phyloP scores from a whole-genome alignment of 2,888 invertebrate genomes.

The Netelia melanura region DNA sequence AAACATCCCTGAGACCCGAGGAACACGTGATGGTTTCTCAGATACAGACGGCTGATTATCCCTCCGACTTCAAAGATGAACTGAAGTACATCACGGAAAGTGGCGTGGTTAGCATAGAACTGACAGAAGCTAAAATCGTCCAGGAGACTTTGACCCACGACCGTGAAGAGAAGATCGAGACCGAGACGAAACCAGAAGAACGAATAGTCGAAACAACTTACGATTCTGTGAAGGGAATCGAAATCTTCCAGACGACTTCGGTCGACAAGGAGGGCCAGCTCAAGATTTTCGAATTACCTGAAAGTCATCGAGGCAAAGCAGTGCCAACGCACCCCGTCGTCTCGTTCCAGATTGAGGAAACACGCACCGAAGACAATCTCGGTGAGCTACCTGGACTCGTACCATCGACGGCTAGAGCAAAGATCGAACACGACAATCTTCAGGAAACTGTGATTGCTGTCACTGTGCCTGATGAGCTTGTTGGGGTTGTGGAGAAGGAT shows the following conservation, averaged over 20 bases:
- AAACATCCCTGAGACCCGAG: conserved; percentile 86
- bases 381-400: conserved; percentile 84
- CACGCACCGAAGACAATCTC: conserved; percentile 84
- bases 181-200: conserved; percentile 81
- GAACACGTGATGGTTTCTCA: conserved; percentile 88
- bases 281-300: conserved; percentile 85
- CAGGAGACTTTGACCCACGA: conserved; percentile 88
- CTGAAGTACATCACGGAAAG: conserved; percentile 87
- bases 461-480: conserved; percentile 86
- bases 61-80: conserved; percentile 86
- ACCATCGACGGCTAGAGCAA: conserved; percentile 84
- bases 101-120: conserved; percentile 86
- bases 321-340: conserved; percentile 86
- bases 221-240: conserved; percentile 88
- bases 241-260: conserved; percentile 87
- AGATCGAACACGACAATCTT: conserved; percentile 82
- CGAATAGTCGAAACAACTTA: conserved; percentile 85
- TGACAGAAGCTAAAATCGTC: conserved; percentile 88
- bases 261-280: conserved; percentile 89
- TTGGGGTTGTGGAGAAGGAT: conserved; percentile 83
- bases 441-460: conserved; percentile 86
- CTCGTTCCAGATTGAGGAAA: conserved; percentile 86
- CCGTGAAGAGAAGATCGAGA: conserved; percentile 86
- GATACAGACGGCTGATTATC: conserved; percentile 86
- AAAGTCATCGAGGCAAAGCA: conserved; percentile 86